A percentile compares a stretch with the other conserved stretches of the same genome.
phyloP scores from a whole-genome alignment of 1,140 invertebrate species.

The Pogonomyrmex barbatus region DNA sequence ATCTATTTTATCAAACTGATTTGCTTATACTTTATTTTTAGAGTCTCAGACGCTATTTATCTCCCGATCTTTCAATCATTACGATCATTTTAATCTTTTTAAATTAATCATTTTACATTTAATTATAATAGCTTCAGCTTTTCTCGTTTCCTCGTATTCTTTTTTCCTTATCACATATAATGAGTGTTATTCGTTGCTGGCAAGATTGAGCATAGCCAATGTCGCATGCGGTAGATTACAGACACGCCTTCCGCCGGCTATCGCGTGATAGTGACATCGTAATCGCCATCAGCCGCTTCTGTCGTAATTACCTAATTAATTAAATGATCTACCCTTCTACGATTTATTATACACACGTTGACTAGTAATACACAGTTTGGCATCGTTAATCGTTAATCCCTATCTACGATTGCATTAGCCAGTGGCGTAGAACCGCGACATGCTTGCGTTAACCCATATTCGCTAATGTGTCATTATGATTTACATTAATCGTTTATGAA shows the following conservation, averaged over 20 bases:
- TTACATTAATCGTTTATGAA: background rate
- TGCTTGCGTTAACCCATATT: background rate
- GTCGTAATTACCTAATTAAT: constrained; percentile 68
- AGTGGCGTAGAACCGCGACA: constrained; percentile 52
- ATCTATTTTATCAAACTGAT: constrained; percentile 10
- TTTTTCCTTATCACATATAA: background rate
- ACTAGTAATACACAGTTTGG: constrained; percentile 75
- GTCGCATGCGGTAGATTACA: constrained; percentile 52
- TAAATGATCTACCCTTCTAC: constrained; percentile 51
- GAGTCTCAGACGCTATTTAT: background rate
- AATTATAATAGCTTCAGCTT: background rate
- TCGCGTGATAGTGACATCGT: constrained; percentile 35
- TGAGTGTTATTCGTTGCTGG: background rate
- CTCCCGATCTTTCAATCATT: background rate
- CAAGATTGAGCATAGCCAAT: constrained; percentile 54
- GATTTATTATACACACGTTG: constrained; percentile 65
- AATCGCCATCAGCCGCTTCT: constrained; percentile 32
- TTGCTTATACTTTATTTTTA: background rate
- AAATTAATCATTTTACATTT: background rate
- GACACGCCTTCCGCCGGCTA: constrained; percentile 38
- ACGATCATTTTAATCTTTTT: background rate
- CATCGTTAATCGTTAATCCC: constrained; percentile 70
- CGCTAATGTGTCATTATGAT: background rate
- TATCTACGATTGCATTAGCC: constrained; percentile 49
- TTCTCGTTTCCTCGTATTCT: background rate